phyloP scores from a whole-genome alignment of 2,888 invertebrate species.

The Folsomia candida region DNA sequence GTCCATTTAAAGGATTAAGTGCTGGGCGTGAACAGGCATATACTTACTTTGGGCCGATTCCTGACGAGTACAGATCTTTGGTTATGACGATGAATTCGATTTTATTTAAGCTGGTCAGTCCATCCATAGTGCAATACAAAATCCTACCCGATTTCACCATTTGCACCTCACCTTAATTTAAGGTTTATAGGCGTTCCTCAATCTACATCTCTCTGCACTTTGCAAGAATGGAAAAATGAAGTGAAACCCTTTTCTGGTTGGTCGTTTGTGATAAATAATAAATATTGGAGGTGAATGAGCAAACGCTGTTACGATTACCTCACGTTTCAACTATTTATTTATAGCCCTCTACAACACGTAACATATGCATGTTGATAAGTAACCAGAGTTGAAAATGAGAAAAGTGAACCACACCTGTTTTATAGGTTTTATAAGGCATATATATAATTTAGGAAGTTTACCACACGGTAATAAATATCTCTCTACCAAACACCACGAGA shows the following conservation, averaged over 20 bases:
- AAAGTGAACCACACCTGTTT: not conserved
- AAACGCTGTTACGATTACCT: not conserved
- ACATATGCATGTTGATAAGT: too few relatives aligned
- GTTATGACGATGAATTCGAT: not conserved
- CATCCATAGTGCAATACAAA: not conserved
- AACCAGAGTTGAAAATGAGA: not conserved
- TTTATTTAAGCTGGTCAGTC: not conserved
- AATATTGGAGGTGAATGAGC: not conserved
- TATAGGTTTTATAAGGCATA: too few relatives aligned
- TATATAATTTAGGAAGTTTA: too few relatives aligned
- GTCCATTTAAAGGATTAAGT: constrained; percentile 5
- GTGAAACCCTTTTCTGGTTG: not conserved
- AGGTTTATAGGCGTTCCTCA: not conserved
- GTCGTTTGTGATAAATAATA: not conserved
- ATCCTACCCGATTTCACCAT: not conserved
- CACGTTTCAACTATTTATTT: constrained; percentile 7
- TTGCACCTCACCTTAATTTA: not conserved
- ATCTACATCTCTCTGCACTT: not conserved
- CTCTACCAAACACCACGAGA: too few relatives aligned
- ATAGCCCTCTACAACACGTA: not conserved
- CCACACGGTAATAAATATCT: too few relatives aligned
- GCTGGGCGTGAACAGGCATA: not conserved
- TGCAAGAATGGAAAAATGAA: not conserved
- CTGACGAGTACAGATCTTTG: not conserved
- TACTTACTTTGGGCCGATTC: not conserved